These are phyloP conservation scores for Gambusia yucatana DNA, from an alignment of 2,797 vertebrate species.

Conservation along the genomic window DNA sequence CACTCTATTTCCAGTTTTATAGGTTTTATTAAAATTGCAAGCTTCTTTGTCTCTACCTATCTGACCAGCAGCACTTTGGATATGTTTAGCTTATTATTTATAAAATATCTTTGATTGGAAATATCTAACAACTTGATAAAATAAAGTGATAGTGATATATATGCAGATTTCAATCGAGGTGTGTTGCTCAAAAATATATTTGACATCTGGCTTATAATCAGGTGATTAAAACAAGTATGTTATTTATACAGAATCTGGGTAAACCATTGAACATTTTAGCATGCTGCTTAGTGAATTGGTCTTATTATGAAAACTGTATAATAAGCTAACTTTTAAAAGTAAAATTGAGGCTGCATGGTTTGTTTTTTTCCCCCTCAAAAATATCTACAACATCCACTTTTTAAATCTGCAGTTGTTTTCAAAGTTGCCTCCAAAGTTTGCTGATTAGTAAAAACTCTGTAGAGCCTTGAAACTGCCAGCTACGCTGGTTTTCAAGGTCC, in stretches of 20 bases:
- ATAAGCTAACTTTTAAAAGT: not conserved
- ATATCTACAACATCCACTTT: not conserved
- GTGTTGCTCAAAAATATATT: not conserved
- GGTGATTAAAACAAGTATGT: not conserved
- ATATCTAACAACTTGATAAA: not conserved
- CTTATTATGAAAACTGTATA: not conserved
- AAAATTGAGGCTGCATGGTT: not conserved
- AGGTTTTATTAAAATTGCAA: not conserved
- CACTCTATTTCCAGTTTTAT: not conserved
- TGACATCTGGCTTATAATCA: not conserved
- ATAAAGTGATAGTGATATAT: not conserved
- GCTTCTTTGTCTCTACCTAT: not conserved
- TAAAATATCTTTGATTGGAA: not conserved
- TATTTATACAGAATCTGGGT: conserved; percentile 1
- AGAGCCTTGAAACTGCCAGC: conserved; percentile 48
- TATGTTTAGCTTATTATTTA: not conserved
- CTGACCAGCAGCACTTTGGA: not conserved
- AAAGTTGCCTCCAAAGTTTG: conserved; percentile 28
- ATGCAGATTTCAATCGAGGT: not conserved
- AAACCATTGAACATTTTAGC: not conserved
- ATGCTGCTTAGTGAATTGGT: not conserved
- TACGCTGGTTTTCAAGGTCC: not conserved
- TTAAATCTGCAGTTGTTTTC: conserved; percentile 29
- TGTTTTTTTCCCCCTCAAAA: conserved; percentile 1
- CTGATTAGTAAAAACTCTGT: conserved; percentile 43